Evolutionary conservation across 92 coral and sea anemone genomes (phyloP), one percentile per base, ranked within the genome.

Genomic region (Isaurus tuberculatus): DNA sequence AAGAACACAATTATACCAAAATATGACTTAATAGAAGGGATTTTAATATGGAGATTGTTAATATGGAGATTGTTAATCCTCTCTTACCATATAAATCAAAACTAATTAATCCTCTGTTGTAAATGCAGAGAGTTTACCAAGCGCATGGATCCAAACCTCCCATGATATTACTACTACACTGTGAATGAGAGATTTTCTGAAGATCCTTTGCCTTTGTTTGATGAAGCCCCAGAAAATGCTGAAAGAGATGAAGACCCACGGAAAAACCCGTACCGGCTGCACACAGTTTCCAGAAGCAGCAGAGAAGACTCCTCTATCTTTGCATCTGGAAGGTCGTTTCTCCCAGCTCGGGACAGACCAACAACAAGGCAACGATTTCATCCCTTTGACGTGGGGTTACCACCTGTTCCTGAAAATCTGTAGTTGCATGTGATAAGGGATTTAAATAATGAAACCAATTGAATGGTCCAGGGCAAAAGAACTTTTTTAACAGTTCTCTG

Each of bases 91-190:
- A 49, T 49, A 49, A 49, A 49, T 49, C 58, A 49, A 49, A 49
- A 49, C 58, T 49, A 49, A 49, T 49, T 49, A 49, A 49, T 49
- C 58, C 58, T 13, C 58, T 49, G 58, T 49, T 49, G 58, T 49
- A 49, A 49, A 13, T 49, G 58, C 58, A 81, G 78, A 2, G 85
- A 81, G 43, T 81, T 65, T 61, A 37, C 85, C 33, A 81, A 81
- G 70, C 46, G 77, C 27, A 81, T 81, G 85, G 85, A 81, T 70
- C 85, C 85, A 10, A 74, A 81, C 13, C 75, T 81, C 34, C 85
- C 85, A 23, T n/a, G n/a, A n/a, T 79, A 27, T 28, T 23, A 23
- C 19, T 79, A 46, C 37, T 27, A 79, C 72, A 63, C 72, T 17
- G 33, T 66, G 15, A 81, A 81, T 81, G 85, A 81, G 77, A 43